Percentiles rank a stretch among this genome's conserved stretches.
phyloP scores from a whole-genome alignment of 2,113 vertebrate genomes.

The Sinocyclocheilus anophthalmus region DNA sequence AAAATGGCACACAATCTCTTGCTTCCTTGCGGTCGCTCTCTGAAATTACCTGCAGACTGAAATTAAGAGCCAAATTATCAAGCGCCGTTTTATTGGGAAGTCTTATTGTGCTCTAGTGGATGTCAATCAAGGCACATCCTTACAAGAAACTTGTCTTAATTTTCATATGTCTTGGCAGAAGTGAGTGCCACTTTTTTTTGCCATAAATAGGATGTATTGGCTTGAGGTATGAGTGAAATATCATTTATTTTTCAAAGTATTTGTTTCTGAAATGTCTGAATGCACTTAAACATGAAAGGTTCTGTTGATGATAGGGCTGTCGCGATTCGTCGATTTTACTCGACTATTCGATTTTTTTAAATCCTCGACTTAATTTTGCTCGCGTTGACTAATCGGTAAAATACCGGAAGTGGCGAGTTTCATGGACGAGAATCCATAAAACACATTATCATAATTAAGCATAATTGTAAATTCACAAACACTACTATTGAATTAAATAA shows the following conservation, averaged over 20 bases:
- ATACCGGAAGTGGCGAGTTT: no score
- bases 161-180: background rate
- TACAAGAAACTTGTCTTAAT: background rate
- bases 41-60: background rate
- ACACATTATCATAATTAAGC: no score
- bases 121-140: background rate
- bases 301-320: background rate
- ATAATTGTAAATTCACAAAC: no score
- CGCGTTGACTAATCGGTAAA: no score
- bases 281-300: background rate
- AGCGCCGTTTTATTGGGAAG: background rate
- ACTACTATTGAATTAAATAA: no score
- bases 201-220: no score
- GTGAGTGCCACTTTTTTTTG: no score
- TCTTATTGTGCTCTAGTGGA: background rate
- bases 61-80: background rate
- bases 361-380: no score
- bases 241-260: background rate
- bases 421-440: no score
- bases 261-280: background rate
- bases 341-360: no score
- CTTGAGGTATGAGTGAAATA: background rate
- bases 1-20: background rate
- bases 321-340: no score
- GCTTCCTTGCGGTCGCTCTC: background rate